phyloP scores from a whole-genome alignment of 2,113 vertebrate species.

The Microcebus lehilahytsara region DNA sequence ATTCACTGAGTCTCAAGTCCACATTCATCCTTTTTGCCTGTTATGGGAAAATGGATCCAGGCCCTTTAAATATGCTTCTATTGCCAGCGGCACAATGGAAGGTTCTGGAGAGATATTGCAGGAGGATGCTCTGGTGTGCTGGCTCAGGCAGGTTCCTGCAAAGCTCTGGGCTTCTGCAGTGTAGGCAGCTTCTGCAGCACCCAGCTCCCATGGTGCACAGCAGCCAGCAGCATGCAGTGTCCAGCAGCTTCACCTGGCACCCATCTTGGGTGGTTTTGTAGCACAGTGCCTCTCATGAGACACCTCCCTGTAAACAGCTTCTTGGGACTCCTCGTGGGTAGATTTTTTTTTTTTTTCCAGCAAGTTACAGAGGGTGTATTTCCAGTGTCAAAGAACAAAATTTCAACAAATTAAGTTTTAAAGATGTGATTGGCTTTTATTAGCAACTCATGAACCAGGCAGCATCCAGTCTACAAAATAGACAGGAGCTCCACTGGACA shows the following conservation, averaged over 20 bases:
- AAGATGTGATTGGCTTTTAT: not conserved
- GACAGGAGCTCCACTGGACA: not conserved
- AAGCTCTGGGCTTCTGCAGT: not conserved
- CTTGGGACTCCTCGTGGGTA: not conserved
- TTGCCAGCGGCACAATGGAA: not conserved
- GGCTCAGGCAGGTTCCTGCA: not conserved
- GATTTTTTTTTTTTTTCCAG: not conserved
- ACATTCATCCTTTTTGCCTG: not conserved
- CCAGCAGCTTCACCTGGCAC: not conserved
- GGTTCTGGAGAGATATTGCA: not conserved
- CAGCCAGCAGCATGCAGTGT: not conserved
- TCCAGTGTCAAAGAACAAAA: not conserved
- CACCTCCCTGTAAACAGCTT: not conserved
- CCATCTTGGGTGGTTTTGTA: not conserved
- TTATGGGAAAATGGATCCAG: not conserved
- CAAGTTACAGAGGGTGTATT: not conserved
- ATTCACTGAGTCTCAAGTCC: not conserved
- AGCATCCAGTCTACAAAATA: not conserved
- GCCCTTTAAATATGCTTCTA: not conserved
- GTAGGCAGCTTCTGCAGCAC: not conserved
- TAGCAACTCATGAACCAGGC: not conserved
- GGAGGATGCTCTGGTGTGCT: not conserved
- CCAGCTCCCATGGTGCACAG: not conserved
- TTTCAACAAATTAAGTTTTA: not conserved
- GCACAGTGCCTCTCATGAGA: not conserved